Percentiles rank a stretch among this genome's conserved stretches.
These are phyloP conservation scores for Epinephelus moara DNA, from an alignment of 2,113 vertebrate genomes.

Conservation along the genomic window DNA sequence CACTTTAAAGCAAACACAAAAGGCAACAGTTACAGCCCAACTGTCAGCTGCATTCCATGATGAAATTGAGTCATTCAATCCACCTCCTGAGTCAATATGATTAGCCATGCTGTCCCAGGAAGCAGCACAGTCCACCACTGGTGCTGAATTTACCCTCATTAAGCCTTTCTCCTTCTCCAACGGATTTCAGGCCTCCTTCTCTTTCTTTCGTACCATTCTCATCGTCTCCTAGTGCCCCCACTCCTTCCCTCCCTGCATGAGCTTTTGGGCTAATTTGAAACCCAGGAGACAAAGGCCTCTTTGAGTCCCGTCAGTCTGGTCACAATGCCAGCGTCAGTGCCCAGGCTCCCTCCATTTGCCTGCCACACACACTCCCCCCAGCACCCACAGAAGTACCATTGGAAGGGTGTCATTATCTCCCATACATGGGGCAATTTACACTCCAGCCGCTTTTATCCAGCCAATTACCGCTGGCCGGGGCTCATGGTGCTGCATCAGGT, in stretches of 20 bases:
- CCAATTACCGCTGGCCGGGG: slow-evolving; percentile 66
- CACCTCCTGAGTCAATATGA: slow-evolving; percentile 14
- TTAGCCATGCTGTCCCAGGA: slow-evolving; percentile 35
- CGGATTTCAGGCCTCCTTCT: slow-evolving; percentile 36
- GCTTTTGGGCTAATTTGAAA: slow-evolving; percentile 76
- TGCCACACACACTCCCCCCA: slow-evolving; percentile 61
- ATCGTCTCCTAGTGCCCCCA: slow-evolving; percentile 2
- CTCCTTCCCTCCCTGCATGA: slow-evolving; percentile 20
- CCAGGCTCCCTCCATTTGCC: slow-evolving; percentile 61
- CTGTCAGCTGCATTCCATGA: slow-evolving; percentile 34
- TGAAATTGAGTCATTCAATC: slow-evolving; percentile 44
- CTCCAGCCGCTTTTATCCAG: slow-evolving; percentile 52
- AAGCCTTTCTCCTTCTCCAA: slow-evolving; percentile 38
- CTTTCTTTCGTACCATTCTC: slow-evolving; percentile 40
- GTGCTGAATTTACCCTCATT: slow-evolving; percentile 47
- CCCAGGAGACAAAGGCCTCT: slow-evolving; percentile 74
- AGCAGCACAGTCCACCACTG: slow-evolving; percentile 27
- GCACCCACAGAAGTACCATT: slow-evolving; percentile 63
- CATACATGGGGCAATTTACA: slow-evolving; percentile 62
- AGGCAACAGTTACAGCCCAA: slow-evolving; percentile 30
- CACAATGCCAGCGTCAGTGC: slow-evolving; percentile 77
- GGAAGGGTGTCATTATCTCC: slow-evolving; percentile 70
- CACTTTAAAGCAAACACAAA: slow-evolving; percentile 20
- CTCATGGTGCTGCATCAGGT: slow-evolving; percentile 19
- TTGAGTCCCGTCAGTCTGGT: slow-evolving; percentile 65